Conservation (phyloP, 23 tunicate genomes). For the Corella eumyota region DNA sequence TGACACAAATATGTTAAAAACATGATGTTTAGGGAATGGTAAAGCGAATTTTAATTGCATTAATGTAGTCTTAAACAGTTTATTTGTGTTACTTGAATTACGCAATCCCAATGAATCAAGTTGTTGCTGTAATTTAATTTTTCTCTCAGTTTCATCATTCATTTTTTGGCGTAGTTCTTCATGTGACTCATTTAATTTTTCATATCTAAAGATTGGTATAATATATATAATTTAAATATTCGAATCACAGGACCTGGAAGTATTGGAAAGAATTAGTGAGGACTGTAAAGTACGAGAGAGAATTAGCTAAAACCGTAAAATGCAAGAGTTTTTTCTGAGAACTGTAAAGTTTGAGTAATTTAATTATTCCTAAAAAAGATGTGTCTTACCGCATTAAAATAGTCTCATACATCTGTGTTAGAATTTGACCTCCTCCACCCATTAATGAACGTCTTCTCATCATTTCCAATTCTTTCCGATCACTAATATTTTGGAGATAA, state of each 20-base stretch:
- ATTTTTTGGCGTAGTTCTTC: constrained; percentile 38
- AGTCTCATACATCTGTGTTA: constrained; percentile 81
- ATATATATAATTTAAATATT: background rate
- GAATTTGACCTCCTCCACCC: constrained; percentile 68
- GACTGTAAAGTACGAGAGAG: background rate
- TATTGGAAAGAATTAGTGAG: background rate
- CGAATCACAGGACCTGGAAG: background rate
- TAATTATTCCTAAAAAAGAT: background rate
- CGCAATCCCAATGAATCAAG: constrained; percentile 14
- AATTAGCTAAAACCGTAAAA: background rate
- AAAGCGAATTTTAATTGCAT: background rate
- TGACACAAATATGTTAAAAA: too few species aligned
- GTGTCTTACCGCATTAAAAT: constrained; percentile 35
- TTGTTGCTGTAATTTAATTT: constrained; percentile 22
- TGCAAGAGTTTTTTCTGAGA: background rate
- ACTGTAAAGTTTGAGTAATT: background rate
- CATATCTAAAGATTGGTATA: constrained; percentile 27
- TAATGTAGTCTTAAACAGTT: background rate
- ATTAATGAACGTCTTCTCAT: constrained; percentile 46
- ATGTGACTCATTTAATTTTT: constrained; percentile 33
- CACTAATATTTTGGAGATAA: constrained; percentile 49
- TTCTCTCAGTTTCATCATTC: constrained; percentile 25
- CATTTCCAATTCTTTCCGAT: constrained; percentile 72
- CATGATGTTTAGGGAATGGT: too few species aligned
- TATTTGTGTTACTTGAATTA: background rate